Evolutionary conservation across 1,140 invertebrate genomes (phyloP).

Genomic region (Aphelinus atriplicis): DNA sequence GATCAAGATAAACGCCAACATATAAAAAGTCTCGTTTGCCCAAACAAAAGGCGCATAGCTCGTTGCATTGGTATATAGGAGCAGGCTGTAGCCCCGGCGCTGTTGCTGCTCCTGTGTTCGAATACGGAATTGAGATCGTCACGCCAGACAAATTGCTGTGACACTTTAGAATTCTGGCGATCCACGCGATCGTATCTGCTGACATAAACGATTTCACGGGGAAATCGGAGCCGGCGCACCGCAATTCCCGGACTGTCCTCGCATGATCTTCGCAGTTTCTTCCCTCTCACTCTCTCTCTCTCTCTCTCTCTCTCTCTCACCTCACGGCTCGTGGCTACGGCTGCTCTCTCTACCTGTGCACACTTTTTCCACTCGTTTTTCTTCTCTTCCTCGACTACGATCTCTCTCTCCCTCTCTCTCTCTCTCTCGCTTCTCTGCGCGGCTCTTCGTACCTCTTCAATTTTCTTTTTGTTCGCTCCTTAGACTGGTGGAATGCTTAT

Average conservation of each 20-base stretch:
- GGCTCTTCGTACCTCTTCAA: not conserved
- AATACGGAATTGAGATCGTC: conserved; percentile 28
- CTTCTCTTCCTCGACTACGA: not conserved
- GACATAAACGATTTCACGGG: conserved; percentile 42
- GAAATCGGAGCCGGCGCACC: conserved; percentile 39
- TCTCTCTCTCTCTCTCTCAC: conserved; percentile 35
- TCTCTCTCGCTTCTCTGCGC: too few species aligned
- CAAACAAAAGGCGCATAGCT: too few species aligned
- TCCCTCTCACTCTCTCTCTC: conserved; percentile 40
- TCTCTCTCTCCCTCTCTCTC: not conserved
- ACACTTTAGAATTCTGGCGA: conserved; percentile 32
- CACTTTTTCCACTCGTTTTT: not conserved
- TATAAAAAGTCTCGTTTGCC: too few species aligned
- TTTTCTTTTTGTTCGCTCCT: not conserved
- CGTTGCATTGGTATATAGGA: too few species aligned
- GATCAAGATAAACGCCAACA: not conserved
- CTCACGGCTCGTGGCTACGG: too few species aligned
- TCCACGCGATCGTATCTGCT: conserved; percentile 25
- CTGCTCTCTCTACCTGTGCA: conserved; percentile 1
- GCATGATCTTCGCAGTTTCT: conserved; percentile 45
- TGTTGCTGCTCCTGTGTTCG: not conserved
- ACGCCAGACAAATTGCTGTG: conserved; percentile 33
- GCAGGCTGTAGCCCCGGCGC: too few species aligned
- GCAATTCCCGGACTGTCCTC: conserved; percentile 41
- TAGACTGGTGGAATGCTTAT: conserved; percentile 3